Percentiles rank a stretch among this genome's conserved stretches.
phyloP scores from a whole-genome alignment of 2,888 invertebrate species.

The Tetheella fluctuosa region DNA sequence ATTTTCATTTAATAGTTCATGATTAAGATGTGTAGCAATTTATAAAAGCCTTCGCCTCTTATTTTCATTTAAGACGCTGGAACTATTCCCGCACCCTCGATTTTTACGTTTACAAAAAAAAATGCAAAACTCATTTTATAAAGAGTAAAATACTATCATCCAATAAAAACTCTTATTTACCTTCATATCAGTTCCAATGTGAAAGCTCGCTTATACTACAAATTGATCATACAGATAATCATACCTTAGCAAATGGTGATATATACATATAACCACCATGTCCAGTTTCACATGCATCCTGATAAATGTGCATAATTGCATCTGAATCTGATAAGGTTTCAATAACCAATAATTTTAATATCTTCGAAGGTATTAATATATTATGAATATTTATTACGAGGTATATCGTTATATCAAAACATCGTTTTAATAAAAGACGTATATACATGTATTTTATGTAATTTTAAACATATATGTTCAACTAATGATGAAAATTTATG shows the following conservation, averaged over 20 bases:
- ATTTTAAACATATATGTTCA: too few species aligned
- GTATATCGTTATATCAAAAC: not conserved
- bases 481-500: too few species aligned
- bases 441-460: too few species aligned
- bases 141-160: too few species aligned
- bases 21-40: too few species aligned
- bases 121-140: too few species aligned
- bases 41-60: too few species aligned
- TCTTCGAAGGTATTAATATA: not conserved
- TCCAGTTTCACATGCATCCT: not conserved
- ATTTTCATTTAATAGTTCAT: too few species aligned
- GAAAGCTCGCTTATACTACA: not conserved
- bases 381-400: not conserved
- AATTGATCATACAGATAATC: not conserved
- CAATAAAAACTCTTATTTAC: too few species aligned
- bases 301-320: not conserved
- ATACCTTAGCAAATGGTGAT: not conserved
- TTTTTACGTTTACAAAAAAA: too few species aligned
- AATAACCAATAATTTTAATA: slow-evolving; percentile 6
- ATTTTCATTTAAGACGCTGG: too few species aligned
- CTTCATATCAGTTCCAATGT: not conserved
- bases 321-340: not conserved
- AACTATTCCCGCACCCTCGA: too few species aligned
- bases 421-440: not conserved
- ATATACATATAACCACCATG: not conserved